Conservation (phyloP, 2,797 vertebrate species). For the Dermochelys coriacea region DNA sequence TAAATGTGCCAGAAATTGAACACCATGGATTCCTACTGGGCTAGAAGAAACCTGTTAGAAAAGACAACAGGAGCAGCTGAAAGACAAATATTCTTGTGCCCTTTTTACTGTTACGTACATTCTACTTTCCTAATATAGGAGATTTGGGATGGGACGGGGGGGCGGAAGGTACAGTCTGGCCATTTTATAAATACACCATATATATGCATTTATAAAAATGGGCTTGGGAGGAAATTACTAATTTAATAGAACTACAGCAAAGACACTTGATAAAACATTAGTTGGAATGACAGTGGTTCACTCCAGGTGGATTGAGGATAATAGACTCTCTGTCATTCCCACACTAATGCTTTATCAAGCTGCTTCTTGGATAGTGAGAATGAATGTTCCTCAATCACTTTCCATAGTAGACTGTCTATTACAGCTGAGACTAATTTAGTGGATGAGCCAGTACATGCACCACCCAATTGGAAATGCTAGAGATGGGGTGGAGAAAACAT, state of each 20-base stretch:
- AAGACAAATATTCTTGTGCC: background rate
- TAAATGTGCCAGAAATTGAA: background rate
- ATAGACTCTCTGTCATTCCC: background rate
- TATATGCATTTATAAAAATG: background rate
- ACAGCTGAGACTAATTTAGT: fast-evolving
- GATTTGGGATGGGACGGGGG: background rate
- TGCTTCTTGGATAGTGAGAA: background rate
- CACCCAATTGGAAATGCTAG: background rate
- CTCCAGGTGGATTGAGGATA: background rate
- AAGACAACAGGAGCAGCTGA: background rate
- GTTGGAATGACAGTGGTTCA: background rate
- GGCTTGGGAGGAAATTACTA: background rate
- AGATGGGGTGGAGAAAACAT: fast-evolving
- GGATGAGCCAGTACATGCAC: background rate
- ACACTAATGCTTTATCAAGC: fast-evolving
- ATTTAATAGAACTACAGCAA: background rate
- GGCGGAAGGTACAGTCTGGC: background rate
- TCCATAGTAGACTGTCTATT: fast-evolving
- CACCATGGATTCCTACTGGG: background rate
- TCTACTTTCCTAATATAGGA: background rate
- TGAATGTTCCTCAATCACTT: background rate
- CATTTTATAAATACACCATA: background rate
- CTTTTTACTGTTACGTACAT: fast-evolving
- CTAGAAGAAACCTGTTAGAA: background rate
- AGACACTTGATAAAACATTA: background rate